Conservation (phyloP, 2,888 invertebrate genomes). For the Ochropacha duplaris region DNA sequence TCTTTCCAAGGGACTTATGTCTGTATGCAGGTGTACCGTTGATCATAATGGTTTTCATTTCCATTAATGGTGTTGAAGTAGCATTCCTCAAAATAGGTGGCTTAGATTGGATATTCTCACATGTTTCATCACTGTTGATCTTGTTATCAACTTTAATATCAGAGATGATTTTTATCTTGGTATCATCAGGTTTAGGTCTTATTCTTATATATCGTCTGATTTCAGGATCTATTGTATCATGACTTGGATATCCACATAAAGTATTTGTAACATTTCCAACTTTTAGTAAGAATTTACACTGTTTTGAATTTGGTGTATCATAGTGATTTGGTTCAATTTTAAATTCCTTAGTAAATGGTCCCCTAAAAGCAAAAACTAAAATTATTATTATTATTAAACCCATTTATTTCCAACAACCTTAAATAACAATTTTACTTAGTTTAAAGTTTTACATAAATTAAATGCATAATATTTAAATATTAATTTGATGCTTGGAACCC, state of each 20-base stretch:
- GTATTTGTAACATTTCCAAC: conserved; percentile 21
- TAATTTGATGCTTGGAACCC: too few species aligned
- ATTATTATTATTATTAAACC: too few species aligned
- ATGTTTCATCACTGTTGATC: conserved; percentile 27
- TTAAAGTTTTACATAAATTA: too few species aligned
- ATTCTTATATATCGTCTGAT: conserved; percentile 17
- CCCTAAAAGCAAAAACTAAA: conserved; percentile 33
- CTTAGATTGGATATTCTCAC: background rate
- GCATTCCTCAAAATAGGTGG: conserved; percentile 23
- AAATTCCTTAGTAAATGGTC: conserved; percentile 34
- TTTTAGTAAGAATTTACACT: conserved; percentile 30
- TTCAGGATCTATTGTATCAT: conserved; percentile 6
- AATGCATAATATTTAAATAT: too few species aligned
- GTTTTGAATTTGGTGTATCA: conserved; percentile 19
- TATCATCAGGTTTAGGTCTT: conserved; percentile 44
- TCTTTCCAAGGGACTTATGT: conserved; percentile 31
- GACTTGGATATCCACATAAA: conserved; percentile 3
- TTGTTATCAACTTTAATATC: conserved; percentile 65
- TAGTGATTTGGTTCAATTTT: conserved; percentile 21
- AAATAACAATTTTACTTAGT: too few species aligned
- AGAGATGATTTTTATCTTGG: conserved; percentile 69
- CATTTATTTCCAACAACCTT: too few species aligned
- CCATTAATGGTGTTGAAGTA: conserved; percentile 59
- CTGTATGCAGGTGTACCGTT: conserved; percentile 70
- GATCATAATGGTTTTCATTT: conserved; percentile 65